A percentile compares a stretch with the other conserved stretches of the same genome.
Conservation (phyloP, 2,888 invertebrate species). For the Coremacera marginata region DNA sequence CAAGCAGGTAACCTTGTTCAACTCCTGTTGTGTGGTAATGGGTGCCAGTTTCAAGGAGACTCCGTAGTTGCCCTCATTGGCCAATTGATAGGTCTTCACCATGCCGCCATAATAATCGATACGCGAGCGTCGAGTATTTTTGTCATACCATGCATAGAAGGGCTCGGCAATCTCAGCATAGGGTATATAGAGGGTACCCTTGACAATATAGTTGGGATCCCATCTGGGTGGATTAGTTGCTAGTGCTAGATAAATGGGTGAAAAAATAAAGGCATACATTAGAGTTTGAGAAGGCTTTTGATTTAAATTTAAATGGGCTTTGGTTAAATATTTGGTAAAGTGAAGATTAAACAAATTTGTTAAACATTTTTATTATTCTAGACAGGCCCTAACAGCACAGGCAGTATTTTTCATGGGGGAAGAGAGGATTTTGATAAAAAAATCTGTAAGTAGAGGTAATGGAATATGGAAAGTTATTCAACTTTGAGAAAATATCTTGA, state of each 20-base stretch:
- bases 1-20: conserved; percentile 84
- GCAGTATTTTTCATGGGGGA: no score
- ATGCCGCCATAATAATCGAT: conserved; percentile 96
- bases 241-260: conserved; percentile 46
- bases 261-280: not conserved
- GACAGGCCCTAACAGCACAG: no score
- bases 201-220: conserved; percentile 80
- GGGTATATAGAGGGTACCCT: conserved; percentile 86
- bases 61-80: conserved; percentile 75
- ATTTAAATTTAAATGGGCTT: no score
- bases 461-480: no score
- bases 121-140: conserved; percentile 79
- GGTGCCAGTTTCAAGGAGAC: conserved; percentile 86
- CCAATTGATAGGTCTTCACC: conserved; percentile 91
- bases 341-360: no score
- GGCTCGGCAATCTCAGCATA: conserved; percentile 95
- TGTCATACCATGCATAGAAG: conserved; percentile 90
- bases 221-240: conserved; percentile 74
- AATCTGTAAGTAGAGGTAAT: no score
- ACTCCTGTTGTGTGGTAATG: conserved; percentile 79
- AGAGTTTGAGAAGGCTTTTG: no score
- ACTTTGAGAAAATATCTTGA: no score
- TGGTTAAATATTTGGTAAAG: no score
- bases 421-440: no score
- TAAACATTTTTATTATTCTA: no score